Evolutionary conservation across 2,113 vertebrate species (phyloP).

Genomic region (Xiphophorus maculatus): DNA sequence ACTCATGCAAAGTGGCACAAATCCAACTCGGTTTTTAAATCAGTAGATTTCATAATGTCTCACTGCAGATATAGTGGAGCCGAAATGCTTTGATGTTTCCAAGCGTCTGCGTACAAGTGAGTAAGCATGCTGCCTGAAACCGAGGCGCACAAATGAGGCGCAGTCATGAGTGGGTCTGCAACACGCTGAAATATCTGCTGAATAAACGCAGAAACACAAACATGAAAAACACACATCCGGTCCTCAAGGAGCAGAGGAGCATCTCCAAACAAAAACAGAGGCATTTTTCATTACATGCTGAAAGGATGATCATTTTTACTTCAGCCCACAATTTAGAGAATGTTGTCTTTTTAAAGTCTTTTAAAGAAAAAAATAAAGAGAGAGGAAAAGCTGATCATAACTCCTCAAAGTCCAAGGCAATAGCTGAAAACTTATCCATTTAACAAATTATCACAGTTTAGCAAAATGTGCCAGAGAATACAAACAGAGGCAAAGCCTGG

Average conservation of each 20-base stretch:
- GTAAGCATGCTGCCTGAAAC: neutral
- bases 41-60: neutral
- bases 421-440: neutral
- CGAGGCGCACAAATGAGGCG: neutral
- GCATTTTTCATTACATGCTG: neutral
- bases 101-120: neutral
- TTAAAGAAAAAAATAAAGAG: neutral
- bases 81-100: neutral
- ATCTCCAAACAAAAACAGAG: neutral
- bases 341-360: neutral
- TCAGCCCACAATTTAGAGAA: neutral
- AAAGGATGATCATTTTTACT: neutral
- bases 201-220: neutral
- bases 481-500: neutral
- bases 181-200: neutral
- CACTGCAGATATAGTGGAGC: neutral
- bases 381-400: neutral
- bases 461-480: neutral
- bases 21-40: neutral
- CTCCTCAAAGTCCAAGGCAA: neutral
- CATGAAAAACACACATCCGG: neutral
- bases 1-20: neutral
- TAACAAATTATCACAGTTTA: neutral
- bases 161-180: neutral
- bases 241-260: neutral